phyloP scores from a whole-genome alignment of 1,140 invertebrate genomes.

The Araneus ventricosus region DNA sequence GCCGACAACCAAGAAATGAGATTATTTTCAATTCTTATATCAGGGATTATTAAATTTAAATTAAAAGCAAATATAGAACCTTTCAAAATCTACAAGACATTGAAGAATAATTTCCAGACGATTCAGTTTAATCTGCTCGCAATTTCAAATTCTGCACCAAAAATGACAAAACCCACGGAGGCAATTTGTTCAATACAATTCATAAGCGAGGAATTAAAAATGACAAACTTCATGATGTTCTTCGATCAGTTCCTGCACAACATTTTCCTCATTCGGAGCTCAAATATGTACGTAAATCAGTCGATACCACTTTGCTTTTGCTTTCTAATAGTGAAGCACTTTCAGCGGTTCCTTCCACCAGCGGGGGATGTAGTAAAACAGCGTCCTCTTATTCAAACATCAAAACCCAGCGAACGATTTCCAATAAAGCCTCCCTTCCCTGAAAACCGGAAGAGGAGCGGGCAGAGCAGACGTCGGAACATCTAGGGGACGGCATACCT shows the following conservation, averaged over 20 bases:
- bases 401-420: constrained; percentile 36
- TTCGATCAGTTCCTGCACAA: not conserved
- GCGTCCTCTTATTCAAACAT: constrained; percentile 47
- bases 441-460: not conserved
- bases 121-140: no score
- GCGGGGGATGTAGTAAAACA: constrained; percentile 8
- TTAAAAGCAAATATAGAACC: no score
- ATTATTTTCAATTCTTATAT: no score
- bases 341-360: not conserved
- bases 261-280: not conserved
- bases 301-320: constrained; percentile 23
- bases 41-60: no score
- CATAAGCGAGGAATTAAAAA: not conserved
- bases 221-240: not conserved
- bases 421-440: constrained; percentile 44
- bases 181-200: not conserved
- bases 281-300: not conserved
- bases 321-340: constrained; percentile 7
- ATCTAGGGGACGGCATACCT: not conserved
- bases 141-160: no score
- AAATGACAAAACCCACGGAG: no score
- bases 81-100: no score
- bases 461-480: not conserved
- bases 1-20: no score
- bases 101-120: no score